Evolutionary conservation across 2,113 vertebrate species (phyloP), one percentile per base, ranked within the genome.

Genomic region (Petromus typicus): DNA sequence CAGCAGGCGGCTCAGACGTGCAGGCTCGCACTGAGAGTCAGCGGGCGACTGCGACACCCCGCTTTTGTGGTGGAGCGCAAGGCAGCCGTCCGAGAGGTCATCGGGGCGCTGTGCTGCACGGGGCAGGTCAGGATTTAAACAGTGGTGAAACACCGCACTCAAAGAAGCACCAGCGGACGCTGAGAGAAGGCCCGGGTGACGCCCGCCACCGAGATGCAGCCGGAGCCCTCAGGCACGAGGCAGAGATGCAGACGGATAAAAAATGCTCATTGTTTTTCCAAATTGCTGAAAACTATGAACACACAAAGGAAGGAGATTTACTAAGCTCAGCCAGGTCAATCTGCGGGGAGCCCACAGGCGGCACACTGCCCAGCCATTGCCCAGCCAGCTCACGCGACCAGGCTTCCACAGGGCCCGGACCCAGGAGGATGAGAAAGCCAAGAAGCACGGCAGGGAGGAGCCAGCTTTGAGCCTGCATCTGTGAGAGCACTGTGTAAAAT

Each of bases 361-460:
- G 7, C n/a, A n/a, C n/a, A n/a, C n/a, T n/a, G n/a, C n/a, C n/a
- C n/a, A n/a, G n/a, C n/a, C n/a, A n/a, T n/a, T n/a, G n/a, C n/a
- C n/a, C n/a, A n/a, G n/a, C n/a, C 12, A 7, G 18, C 23, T 13
- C 1, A 22, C 30, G 0, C 0, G 7, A 6, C 0, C n/a, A 5
- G 27, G 88, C 37, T 4, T 23, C 27, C 59, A 0, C 54, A 7
- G 43, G 34, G 56, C 10, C 3, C 17, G 10, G 22, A 43, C 54
- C n/a, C 48, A 7, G 71, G 69, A 59, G 32, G 11, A 11, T 4
- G 30, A 66, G 34, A 32, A 30, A 40, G 56, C 61, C 59, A 5
- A 7, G 9, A 64, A 61, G 48, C 18, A 34, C 23, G 30, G 18
- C n/a, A n/a, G n/a, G n/a, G n/a, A n/a, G n/a, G n/a, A n/a, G n/a